phyloP scores from a whole-genome alignment of 1,140 invertebrate species.

The Hycleus phaleratus region DNA sequence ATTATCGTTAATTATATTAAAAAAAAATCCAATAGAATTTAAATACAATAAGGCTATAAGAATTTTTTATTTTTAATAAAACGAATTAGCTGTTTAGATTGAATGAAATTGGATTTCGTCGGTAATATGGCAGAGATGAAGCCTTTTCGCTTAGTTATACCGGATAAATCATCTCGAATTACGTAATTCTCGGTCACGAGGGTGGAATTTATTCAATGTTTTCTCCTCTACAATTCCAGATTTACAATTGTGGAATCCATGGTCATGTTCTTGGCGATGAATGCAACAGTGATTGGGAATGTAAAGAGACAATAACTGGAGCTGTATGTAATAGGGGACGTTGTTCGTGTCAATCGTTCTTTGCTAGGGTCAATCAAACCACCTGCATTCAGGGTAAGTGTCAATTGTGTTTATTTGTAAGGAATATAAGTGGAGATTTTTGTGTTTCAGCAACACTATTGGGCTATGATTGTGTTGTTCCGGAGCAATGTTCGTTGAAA shows the following conservation, averaged over 20 bases:
- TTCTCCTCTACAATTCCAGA: conserved; percentile 11
- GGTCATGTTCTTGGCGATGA: conserved; percentile 30
- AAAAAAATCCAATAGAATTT: too few relatives aligned
- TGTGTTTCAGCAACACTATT: conserved; percentile 63
- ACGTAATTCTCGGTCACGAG: too few relatives aligned
- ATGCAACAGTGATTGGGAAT: conserved; percentile 48
- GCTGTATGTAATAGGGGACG: conserved; percentile 52
- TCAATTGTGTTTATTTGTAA: not conserved
- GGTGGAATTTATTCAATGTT: too few relatives aligned
- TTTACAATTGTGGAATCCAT: conserved; percentile 12
- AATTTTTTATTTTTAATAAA: too few relatives aligned
- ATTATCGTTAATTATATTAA: too few relatives aligned
- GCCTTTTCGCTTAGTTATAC: too few relatives aligned
- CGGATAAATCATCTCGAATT: too few relatives aligned
- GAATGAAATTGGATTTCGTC: too few relatives aligned
- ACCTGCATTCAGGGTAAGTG: conserved; percentile 62
- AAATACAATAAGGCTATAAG: too few relatives aligned
- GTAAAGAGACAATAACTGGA: conserved; percentile 45
- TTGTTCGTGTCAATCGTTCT: conserved; percentile 60
- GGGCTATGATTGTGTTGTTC: conserved; percentile 62
- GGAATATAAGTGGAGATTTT: conserved; percentile 3
- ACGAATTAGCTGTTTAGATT: too few relatives aligned
- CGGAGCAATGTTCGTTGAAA: conserved; percentile 68
- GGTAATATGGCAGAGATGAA: too few relatives aligned
- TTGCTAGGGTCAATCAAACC: conserved; percentile 54